These are phyloP conservation scores for Pipa parva DNA, from an alignment of 2,113 vertebrate genomes.

Conservation along the genomic window DNA sequence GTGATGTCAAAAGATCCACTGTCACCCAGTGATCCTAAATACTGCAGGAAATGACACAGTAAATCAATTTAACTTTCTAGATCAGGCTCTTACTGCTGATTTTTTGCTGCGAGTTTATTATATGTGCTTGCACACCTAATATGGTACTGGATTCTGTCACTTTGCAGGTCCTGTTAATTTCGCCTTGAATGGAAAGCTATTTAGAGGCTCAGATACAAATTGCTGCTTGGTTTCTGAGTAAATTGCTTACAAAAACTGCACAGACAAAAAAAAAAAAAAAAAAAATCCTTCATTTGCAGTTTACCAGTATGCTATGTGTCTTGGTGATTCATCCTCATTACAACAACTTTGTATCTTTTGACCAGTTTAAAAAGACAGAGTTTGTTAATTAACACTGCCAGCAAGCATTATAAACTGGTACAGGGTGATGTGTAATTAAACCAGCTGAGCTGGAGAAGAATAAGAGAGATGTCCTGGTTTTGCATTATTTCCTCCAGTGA, in stretches of 20 bases:
- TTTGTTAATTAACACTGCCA: slow-evolving; percentile 17
- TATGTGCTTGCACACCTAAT: background rate
- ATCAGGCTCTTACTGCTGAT: background rate
- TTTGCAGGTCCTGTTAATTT: slow-evolving; percentile 3
- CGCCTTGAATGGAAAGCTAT: slow-evolving; percentile 2
- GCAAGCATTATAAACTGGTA: slow-evolving; percentile 1
- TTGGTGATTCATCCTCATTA: slow-evolving; percentile 3
- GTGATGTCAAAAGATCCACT: too few species aligned
- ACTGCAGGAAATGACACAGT: too few species aligned
- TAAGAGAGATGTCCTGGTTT: background rate
- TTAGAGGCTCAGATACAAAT: slow-evolving; percentile 6
- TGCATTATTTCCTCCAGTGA: background rate
- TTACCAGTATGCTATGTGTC: background rate
- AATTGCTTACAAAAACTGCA: too few species aligned
- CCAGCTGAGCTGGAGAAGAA: background rate
- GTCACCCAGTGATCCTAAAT: too few species aligned
- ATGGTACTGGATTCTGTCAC: too few species aligned
- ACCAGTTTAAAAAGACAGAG: slow-evolving; percentile 1
- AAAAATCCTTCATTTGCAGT: background rate
- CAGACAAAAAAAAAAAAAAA: too few species aligned
- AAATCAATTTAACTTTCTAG: background rate
- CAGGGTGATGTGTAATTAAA: slow-evolving; percentile 8
- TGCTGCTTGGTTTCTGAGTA: background rate
- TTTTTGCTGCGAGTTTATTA: slow-evolving; percentile 4
- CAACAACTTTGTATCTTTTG: slow-evolving; percentile 23